Evolutionary conservation across 2,797 vertebrate species (phyloP), one percentile per base, ranked within the genome.

Genomic region (Poecilia velifera): DNA sequence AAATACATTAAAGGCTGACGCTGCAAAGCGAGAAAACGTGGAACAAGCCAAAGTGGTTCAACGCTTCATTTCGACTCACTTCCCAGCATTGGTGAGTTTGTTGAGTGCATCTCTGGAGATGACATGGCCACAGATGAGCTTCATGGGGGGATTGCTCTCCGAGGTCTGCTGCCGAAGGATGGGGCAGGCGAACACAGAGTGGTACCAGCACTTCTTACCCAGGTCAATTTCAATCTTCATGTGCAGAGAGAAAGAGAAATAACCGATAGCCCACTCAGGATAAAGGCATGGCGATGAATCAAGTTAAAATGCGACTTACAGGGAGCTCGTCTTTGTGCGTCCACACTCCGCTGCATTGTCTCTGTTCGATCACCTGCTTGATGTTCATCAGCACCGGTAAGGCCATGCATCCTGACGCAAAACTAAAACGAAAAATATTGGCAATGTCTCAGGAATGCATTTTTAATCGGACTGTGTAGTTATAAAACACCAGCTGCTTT

Each of bases 181-280:
- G 31, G 97, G 97, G 90, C 97, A 98, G n/a, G 97, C 97, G 10
- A 98, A 98, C 90, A 98, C 97, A 0, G 97, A 98, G 91, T 98
- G 97, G 92, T 97, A 98, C 97, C 97, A 98, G 94, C 97, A 98
- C 92, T 98, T 98, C 95, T 97, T 98, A 47, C 97, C 97, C 0
- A 98, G 94, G 89, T 98, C 97, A 2, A 98, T 97, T 93, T 98
- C 97, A 84, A 98, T 98, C 97, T 97, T 74, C 34, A 80, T 2
- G 8, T 46, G 43, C 3, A 87, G 34, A 83, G 5, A 55, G 1
- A 71, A 49, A 28, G n/a, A 5, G 1, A 80, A 41, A 84, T 18
- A 74, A 47, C 0, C 6, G 6, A 64, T 16, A 0, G 28, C 1
- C 41, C 9, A 45, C 12, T 41, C 81, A 34, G 4, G 72, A 55